Conservation (phyloP, 2,113 vertebrate genomes). For the Nothocercus nigrocapillus region DNA sequence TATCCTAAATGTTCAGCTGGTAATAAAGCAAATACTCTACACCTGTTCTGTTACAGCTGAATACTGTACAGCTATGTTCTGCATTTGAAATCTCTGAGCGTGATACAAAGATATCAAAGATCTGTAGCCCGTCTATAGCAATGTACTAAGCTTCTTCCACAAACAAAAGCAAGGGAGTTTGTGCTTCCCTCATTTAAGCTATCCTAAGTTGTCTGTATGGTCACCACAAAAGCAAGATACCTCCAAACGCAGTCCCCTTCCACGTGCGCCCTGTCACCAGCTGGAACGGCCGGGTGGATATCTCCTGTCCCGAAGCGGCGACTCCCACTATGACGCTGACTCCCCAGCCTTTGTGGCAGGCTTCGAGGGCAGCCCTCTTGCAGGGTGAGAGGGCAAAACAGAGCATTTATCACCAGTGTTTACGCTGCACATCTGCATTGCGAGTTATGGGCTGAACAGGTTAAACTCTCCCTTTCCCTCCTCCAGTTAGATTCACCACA, state of each 20-base stretch:
- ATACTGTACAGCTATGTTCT: not conserved
- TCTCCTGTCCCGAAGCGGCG: constrained; percentile 81
- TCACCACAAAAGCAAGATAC: constrained; percentile 43
- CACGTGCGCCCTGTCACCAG: constrained; percentile 83
- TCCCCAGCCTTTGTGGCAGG: constrained; percentile 87
- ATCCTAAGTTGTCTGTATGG: not conserved
- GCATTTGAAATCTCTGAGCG: not conserved
- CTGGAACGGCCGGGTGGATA: constrained; percentile 84
- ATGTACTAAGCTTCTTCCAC: not conserved
- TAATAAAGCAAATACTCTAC: not conserved
- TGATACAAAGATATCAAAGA: not conserved
- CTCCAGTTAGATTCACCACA: not conserved
- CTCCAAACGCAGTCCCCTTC: constrained; percentile 86
- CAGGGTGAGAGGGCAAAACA: not conserved
- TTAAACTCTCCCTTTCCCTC: not conserved
- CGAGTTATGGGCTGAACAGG: not conserved
- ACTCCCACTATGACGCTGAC: constrained; percentile 83
- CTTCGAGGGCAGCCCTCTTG: constrained; percentile 84
- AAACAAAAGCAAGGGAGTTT: not conserved
- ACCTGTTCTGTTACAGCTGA: not conserved
- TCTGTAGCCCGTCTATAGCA: not conserved
- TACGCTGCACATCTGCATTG: not conserved
- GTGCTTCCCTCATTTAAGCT: not conserved
- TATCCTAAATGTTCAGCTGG: not conserved
- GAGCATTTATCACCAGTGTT: not conserved